A percentile compares a stretch with the other conserved stretches of the same genome.
Conservation (phyloP, 2,888 invertebrate genomes). For the Candidula unifasciata region DNA sequence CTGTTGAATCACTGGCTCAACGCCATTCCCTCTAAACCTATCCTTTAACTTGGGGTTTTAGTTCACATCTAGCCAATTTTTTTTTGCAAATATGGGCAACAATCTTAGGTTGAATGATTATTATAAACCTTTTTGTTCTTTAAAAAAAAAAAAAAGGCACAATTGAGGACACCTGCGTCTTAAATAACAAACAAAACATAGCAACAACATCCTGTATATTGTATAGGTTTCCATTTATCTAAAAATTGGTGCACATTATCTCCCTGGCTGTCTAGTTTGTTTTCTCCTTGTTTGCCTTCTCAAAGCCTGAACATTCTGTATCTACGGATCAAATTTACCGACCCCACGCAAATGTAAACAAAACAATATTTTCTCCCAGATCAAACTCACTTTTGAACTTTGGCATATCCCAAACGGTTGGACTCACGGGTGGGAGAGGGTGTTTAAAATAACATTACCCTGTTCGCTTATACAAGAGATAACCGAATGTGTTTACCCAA, state of each 20-base stretch:
- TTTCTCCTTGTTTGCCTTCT: neutral
- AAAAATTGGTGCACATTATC: neutral
- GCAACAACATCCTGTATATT: neutral
- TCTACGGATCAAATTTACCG: neutral
- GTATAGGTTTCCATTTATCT: too few species aligned
- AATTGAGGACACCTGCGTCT: neutral
- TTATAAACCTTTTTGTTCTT: too few species aligned
- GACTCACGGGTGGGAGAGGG: too few species aligned
- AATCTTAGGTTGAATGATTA: too few species aligned
- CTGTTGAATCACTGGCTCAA: too few species aligned
- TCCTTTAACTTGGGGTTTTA: too few species aligned
- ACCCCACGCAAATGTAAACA: slow-evolving; percentile 30
- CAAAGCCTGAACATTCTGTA: neutral
- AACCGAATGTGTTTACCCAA: neutral
- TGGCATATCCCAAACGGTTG: neutral
- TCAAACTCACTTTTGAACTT: slow-evolving; percentile 31
- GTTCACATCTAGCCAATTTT: too few species aligned
- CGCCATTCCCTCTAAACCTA: too few species aligned
- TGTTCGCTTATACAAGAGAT: neutral
- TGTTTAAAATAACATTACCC: neutral
- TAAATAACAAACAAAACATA: neutral
- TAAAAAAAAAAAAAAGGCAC: too few species aligned
- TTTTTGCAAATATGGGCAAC: too few species aligned
- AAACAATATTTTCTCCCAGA: slow-evolving; percentile 25
- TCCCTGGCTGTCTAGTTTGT: neutral